phyloP scores from a whole-genome alignment of 2,888 invertebrate genomes.

The Steinernema scapterisci region DNA sequence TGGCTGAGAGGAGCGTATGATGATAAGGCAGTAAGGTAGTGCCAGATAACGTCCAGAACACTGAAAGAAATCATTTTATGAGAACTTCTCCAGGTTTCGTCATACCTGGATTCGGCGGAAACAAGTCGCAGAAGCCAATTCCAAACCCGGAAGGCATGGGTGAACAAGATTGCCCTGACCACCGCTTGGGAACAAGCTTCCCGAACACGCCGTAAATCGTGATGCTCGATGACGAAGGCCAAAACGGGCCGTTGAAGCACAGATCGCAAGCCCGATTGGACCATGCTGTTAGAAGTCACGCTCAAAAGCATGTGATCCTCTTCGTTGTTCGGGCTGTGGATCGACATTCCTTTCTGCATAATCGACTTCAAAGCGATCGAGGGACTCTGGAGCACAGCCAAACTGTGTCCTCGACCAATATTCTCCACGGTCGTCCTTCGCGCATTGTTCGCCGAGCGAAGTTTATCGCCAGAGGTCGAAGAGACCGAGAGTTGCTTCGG shows the following conservation, averaged over 20 bases:
- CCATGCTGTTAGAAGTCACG: conserved; percentile 9
- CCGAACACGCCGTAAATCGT: conserved; percentile 77
- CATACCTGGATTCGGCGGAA: conserved; percentile 53
- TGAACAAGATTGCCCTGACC: conserved; percentile 71
- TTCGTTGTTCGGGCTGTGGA: neutral
- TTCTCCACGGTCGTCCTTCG: conserved; percentile 6
- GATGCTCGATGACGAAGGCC: conserved; percentile 77
- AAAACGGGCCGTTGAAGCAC: conserved; percentile 81
- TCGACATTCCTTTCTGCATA: conserved; percentile 33
- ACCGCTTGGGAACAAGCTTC: conserved; percentile 87
- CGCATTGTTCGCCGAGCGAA: neutral
- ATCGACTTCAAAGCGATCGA: conserved; percentile 55
- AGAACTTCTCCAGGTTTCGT: too few species aligned
- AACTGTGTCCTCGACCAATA: conserved; percentile 11
- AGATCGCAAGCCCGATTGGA: conserved; percentile 28
- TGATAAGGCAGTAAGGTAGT: conserved; percentile 74
- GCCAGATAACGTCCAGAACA: conserved; percentile 93
- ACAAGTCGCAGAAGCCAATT: conserved; percentile 84
- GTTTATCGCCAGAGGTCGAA: conserved; percentile 17
- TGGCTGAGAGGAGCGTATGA: conserved; percentile 52
- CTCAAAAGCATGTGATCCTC: conserved; percentile 24
- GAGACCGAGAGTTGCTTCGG: conserved; percentile 32
- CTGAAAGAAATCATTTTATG: conserved; percentile 69
- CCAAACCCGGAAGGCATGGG: conserved; percentile 75
- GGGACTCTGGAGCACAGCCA: conserved; percentile 50